Percentiles rank a stretch among this genome's conserved stretches.
Conservation (phyloP, 2,888 invertebrate genomes). For the Spisula solida region DNA sequence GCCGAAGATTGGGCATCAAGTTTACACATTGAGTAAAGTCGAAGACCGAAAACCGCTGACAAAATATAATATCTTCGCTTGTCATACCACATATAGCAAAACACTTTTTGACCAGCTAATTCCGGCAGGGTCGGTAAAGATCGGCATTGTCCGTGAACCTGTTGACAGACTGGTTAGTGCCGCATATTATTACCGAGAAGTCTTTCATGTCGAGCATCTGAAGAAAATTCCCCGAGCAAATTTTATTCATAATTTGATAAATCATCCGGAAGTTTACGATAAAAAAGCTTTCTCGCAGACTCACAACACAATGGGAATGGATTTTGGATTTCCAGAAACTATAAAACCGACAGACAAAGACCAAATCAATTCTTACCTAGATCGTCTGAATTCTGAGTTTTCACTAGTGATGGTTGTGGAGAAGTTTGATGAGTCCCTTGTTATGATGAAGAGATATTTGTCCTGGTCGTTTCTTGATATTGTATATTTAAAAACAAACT, state of each 20-base stretch:
- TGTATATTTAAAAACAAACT: conserved; percentile 56
- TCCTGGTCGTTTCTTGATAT: too few relatives aligned
- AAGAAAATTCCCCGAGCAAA: conserved; percentile 37
- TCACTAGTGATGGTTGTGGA: conserved; percentile 59
- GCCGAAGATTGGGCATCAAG: conserved; percentile 43
- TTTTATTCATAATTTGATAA: too few relatives aligned
- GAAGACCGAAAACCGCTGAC: conserved; percentile 1
- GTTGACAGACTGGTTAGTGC: conserved; percentile 59
- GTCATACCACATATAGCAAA: conserved; percentile 55
- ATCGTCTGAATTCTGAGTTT: too few relatives aligned
- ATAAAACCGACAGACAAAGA: conserved; percentile 10
- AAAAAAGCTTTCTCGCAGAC: conserved; percentile 41
- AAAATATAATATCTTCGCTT: conserved; percentile 49
- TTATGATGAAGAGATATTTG: too few relatives aligned
- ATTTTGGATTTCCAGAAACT: conserved; percentile 59
- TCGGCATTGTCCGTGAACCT: conserved; percentile 67
- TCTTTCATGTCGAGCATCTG: conserved; percentile 25
- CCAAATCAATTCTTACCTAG: conserved; percentile 48
- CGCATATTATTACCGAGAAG: conserved; percentile 51
- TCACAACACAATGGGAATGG: conserved; percentile 59
- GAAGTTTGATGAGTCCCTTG: conserved; percentile 63
- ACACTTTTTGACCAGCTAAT: conserved; percentile 29
- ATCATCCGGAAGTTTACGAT: too few relatives aligned
- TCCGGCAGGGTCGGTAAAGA: too few relatives aligned
- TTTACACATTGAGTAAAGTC: too few relatives aligned